phyloP scores from a whole-genome alignment of 2,888 invertebrate species.

The Agrochola litura region DNA sequence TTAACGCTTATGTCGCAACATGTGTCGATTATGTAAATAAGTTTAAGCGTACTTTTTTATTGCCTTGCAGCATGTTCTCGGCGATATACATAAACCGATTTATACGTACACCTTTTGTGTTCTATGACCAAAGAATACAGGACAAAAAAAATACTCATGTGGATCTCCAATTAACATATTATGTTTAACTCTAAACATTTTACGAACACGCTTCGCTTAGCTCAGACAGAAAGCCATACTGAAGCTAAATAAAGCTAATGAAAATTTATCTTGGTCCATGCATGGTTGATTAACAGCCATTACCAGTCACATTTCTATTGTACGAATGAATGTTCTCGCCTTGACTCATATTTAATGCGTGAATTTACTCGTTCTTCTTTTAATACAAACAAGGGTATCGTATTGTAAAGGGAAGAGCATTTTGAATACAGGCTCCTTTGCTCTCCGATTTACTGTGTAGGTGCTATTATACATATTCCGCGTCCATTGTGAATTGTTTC shows the following conservation, averaged over 20 bases:
- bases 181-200: constrained; percentile 27
- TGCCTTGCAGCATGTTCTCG: constrained; percentile 33
- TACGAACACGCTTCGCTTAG: constrained; percentile 24
- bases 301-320: constrained; percentile 58
- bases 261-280: constrained; percentile 54
- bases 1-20: constrained; percentile 72
- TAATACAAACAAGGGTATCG: constrained; percentile 75
- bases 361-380: constrained; percentile 74
- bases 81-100: constrained; percentile 18
- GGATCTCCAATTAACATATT: constrained; percentile 37
- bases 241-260: constrained; percentile 50
- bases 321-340: constrained; percentile 50
- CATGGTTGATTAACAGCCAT: constrained; percentile 51
- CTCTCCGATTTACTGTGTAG: constrained; percentile 67
- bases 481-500: constrained; percentile 77
- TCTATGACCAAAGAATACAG: constrained; percentile 20
- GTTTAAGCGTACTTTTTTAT: constrained; percentile 56
- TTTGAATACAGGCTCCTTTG: constrained; percentile 70
- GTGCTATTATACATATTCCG: constrained; percentile 76
- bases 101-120: constrained; percentile 8
- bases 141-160: constrained; percentile 9
- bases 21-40: constrained; percentile 73
- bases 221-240: constrained; percentile 29
- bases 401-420: constrained; percentile 69
- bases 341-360: constrained; percentile 68